Base-by-base conservation (phyloP, 2,797 vertebrate genomes). In the Argentina silus region DNA sequence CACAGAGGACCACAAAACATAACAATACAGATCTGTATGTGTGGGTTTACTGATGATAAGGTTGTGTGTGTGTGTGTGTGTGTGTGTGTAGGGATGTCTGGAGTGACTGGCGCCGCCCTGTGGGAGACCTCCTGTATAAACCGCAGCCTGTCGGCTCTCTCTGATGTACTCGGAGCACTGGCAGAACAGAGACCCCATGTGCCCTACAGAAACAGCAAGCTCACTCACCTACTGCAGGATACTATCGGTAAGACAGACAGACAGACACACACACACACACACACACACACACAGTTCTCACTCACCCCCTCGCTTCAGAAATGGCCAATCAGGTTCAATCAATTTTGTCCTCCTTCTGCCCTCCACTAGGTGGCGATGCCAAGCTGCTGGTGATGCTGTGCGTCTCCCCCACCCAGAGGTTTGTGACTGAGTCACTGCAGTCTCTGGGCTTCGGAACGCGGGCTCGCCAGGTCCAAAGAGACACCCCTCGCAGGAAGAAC, bases 81-180 rank as follows among this genome's bases (percentile, higher is more conserved):
- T 73, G 50, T 69, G 11, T 43, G 3, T 72, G 9, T 68, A 97
- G 96, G 93, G 10, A 88, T 92, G 90, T 96, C 95, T 42, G 94
- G 94, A 60, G 95, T 93, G 68, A 93, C 92, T 0, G 94, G 96
- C 0, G 60, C 86, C 0, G 93, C 91, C 1, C 89, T 95, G 64
- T 93, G 95, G 90, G 96, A 96, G 88, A 92, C 91, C 0, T 95
- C 93, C 0, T 96, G 91, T 47, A 96, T 97, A 73, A 97, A 95
- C 84, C 92, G 95, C 81, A 97, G 96, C 76, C 90, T 97, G 43
- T 95, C 94, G 0, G 95, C 96, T 67, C 90, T 97, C 0, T 94
- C 93, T 0, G 96, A 97, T 0, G 95, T 96, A 4, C 93, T 97
- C 12, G 93, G 91, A 65, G 95, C 96, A 1, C 88, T 96, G 78